Percentiles rank a stretch among this genome's conserved stretches.
phyloP scores from a whole-genome alignment of 1,140 invertebrate genomes.

The Steinernema khuongi region DNA sequence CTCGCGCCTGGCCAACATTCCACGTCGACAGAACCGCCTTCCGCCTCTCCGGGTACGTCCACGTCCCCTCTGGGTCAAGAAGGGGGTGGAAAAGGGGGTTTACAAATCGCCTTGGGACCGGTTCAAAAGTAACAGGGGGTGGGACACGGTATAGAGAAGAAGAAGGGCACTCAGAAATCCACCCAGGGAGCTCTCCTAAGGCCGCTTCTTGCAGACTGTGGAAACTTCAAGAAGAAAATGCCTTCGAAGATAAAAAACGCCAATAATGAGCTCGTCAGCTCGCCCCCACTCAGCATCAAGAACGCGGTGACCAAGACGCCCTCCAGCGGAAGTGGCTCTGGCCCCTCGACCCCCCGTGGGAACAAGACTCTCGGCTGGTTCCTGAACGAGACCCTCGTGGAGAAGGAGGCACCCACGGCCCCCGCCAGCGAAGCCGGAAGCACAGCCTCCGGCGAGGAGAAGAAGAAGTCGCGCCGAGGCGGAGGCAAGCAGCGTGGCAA shows the following conservation, averaged over 20 bases:
- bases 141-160: too few species aligned
- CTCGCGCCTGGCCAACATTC: not conserved
- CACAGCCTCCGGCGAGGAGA: not conserved
- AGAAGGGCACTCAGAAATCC: too few species aligned
- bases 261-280: conserved; percentile 3
- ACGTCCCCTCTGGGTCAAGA: not conserved
- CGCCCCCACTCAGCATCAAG: not conserved
- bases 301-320: not conserved
- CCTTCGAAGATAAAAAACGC: conserved; percentile 5
- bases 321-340: not conserved
- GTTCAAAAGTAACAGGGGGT: too few species aligned
- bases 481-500: not conserved
- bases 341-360: not conserved
- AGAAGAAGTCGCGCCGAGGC: not conserved
- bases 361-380: conserved; percentile 6
- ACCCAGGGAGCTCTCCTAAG: too few species aligned
- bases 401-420: not conserved
- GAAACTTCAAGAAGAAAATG: conserved; percentile 12
- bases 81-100: too few species aligned
- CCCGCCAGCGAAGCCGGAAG: not conserved
- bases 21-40: not conserved
- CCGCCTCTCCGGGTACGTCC: not conserved
- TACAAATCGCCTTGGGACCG: too few species aligned
- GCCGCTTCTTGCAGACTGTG: not conserved
- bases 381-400: not conserved